Conservation (phyloP, 2,797 vertebrate species). For the Brotula barbata region DNA sequence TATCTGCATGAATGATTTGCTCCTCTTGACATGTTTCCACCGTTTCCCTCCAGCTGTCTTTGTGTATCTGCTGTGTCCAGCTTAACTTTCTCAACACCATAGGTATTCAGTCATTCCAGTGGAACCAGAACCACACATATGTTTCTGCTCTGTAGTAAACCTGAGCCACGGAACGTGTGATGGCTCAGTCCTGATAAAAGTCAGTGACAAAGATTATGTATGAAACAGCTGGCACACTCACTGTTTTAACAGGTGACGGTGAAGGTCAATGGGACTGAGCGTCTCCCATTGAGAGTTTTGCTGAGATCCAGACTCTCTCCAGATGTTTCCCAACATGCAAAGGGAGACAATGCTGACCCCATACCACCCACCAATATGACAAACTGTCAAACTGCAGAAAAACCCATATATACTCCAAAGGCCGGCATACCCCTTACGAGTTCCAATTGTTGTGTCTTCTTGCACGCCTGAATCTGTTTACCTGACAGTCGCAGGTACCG, state of each 20-base stretch:
- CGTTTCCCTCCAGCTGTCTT: background rate
- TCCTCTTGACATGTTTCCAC: background rate
- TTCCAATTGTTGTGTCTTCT: too few species aligned
- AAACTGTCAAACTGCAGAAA: background rate
- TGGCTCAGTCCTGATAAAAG: constrained; percentile 18
- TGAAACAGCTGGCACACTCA: constrained; percentile 29
- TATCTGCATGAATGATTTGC: background rate
- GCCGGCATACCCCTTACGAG: too few species aligned
- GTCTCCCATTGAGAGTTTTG: constrained; percentile 28
- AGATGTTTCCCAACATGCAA: constrained; percentile 68
- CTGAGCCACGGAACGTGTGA: constrained; percentile 15
- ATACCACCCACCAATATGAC: constrained; percentile 13
- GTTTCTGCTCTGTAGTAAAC: constrained; percentile 17
- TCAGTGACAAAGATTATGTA: constrained; percentile 24
- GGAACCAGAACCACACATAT: constrained; percentile 21
- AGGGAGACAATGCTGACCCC: constrained; percentile 29
- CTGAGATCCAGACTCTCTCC: constrained; percentile 57
- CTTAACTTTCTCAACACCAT: background rate
- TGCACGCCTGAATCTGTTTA: too few species aligned
- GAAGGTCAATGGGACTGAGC: constrained; percentile 38
- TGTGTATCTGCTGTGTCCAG: background rate
- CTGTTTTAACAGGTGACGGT: constrained; percentile 55
- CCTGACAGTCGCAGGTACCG: too few species aligned
- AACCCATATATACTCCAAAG: too few species aligned
- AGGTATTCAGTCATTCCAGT: background rate